Evolutionary conservation across 2,888 invertebrate species (phyloP).

Genomic region (Lithophane socia): DNA sequence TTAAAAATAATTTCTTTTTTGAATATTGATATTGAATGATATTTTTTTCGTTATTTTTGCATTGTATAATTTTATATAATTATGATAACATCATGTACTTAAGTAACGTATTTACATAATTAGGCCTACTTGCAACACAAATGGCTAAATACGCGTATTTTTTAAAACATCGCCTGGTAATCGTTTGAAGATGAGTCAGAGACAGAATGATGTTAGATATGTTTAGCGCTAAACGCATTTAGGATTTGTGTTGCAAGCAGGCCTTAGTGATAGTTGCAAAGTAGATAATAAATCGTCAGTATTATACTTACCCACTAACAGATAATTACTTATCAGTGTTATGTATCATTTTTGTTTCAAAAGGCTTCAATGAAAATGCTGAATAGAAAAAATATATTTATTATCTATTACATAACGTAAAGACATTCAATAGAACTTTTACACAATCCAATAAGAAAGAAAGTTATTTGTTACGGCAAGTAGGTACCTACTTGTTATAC

Average conservation of each 20-base stretch:
- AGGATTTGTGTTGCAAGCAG: background rate
- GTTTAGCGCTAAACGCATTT: background rate
- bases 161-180: background rate
- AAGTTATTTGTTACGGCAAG: background rate
- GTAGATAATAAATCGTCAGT: conserved; percentile 57
- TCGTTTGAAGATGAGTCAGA: background rate
- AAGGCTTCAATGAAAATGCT: conserved; percentile 23
- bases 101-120: conserved; percentile 52
- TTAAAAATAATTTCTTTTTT: too few species aligned
- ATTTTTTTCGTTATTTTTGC: conserved; percentile 47
- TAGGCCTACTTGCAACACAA: background rate
- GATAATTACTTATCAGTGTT: conserved; percentile 18
- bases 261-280: conserved; percentile 34
- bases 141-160: background rate
- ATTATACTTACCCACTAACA: conserved; percentile 58
- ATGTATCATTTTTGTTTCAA: conserved; percentile 13
- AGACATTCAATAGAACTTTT: conserved; percentile 1
- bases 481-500: background rate
- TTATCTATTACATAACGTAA: conserved; percentile 7
- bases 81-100: conserved; percentile 54
- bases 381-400: conserved; percentile 30
- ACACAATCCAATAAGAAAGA: conserved; percentile 2
- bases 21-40: conserved; percentile 12
- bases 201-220: background rate
- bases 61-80: conserved; percentile 36